Evolutionary conservation across 2,113 vertebrate species (phyloP).

Genomic region (Chloebia gouldiae): DNA sequence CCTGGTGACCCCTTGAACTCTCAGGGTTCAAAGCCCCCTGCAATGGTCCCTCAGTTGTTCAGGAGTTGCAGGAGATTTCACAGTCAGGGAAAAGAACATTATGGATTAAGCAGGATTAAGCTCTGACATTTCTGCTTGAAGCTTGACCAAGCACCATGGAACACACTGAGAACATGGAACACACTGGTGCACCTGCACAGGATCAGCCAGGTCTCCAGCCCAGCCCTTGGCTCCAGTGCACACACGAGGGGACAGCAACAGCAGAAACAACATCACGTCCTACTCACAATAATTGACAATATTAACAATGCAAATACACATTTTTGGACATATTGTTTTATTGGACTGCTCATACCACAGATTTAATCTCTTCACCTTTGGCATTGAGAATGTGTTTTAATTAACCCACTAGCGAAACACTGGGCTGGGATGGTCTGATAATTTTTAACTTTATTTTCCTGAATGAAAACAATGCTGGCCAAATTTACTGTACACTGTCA

Average conservation of each 20-base stretch:
- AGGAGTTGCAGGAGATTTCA: background rate
- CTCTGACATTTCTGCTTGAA: background rate
- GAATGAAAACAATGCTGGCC: slow-evolving; percentile 52
- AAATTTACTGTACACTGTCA: slow-evolving; percentile 40
- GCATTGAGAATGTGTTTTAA: slow-evolving; percentile 41
- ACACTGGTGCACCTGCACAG: accelerated
- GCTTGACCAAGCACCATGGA: background rate
- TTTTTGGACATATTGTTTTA: background rate
- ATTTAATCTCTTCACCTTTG: slow-evolving; percentile 47
- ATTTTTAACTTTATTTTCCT: slow-evolving; percentile 56
- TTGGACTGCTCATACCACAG: background rate
- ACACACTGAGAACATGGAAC: background rate
- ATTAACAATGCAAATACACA: background rate
- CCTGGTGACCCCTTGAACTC: background rate
- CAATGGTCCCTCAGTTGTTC: background rate
- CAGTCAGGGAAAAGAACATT: background rate
- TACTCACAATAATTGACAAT: background rate
- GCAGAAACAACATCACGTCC: accelerated
- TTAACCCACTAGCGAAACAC: slow-evolving; percentile 16
- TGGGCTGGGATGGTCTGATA: background rate
- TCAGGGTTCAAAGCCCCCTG: background rate
- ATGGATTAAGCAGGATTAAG: background rate
- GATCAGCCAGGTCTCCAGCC: background rate
- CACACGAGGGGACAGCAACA: background rate
- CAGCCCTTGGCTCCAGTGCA: background rate